Evolutionary conservation across 2,888 invertebrate genomes (phyloP), one percentile per base, ranked within the genome.

Genomic region (Malacosoma neustria): DNA sequence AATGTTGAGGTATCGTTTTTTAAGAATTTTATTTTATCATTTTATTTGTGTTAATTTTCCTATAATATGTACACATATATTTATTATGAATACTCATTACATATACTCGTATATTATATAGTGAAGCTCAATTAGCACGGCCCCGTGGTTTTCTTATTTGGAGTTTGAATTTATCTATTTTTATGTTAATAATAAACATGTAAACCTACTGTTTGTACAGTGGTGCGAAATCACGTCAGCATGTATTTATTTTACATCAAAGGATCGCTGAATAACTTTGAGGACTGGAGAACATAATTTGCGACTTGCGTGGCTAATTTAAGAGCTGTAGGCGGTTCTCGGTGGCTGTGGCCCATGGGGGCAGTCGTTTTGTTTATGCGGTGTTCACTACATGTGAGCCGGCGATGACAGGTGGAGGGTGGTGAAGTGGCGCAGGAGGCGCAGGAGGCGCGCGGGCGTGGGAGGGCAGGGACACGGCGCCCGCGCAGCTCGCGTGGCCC

Each of bases 401-500:
- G 55, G 53, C 51, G 69, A 54, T 68, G 71, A 67, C 70, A 71
- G 69, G 68, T 71, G 66, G 56, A 60, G 61, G 64, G 60, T 56
- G 56, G 51, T 58, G 37, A 53, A 53, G 55, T 57, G 61, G 58
- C 44, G 41, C 61, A 49, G 61, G 48, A 48, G 59, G 51, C 48
- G 48, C 45, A 43, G 45, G 39, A 46, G 41, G 49, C 54, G 56
- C 56, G 53, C 47, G 51, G 46, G 51, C 49, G 49, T 54, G 58
- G 54, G 61, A 42, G 51, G 49, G 49, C 56, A 55, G 49, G 57
- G 51, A 59, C 54, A 54, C 65, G 71, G 76, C 75, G 79, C 79
- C 77, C 79, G 80, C 76, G 76, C 73, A 63, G 52, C 77, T 80
- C 81, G 82, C 84, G 84, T 81, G 81, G 79, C 79, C 76, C 76